Evolutionary conservation across 2,113 vertebrate species (phyloP), one percentile per base, ranked within the genome.

Genomic region (Bostrychus sinensis): DNA sequence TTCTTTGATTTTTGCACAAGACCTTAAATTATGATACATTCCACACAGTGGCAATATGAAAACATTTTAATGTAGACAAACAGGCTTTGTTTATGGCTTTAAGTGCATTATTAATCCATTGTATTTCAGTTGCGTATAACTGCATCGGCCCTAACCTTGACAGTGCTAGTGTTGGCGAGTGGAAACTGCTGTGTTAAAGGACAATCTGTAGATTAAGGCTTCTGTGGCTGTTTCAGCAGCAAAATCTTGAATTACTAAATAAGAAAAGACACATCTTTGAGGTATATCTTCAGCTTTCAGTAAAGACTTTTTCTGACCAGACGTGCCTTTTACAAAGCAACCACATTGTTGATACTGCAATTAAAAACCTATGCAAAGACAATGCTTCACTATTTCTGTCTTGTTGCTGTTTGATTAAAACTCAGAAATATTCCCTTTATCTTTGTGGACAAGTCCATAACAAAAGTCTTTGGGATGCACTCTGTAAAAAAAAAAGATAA

Each of bases 141-240:
- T 34, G 42, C 42, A 57, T 55, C n/a, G 70, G 61, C n/a, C 2
- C 16, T 50, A 14, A 62, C n/a, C 3, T n/a, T 50, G 14, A 67
- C 10, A 62, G 51, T 43, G 43, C 37, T 6, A 12, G 50, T 66
- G 62, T 14, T 46, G 22, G 72, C 41, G 30, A 74, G 75, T 76
- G 50, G 23, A 78, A 83, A 77, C 75, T n/a, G 41, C 34, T 70
- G 56, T 59, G 22, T 56, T 72, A 45, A 80, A 85, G 75, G 58
- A 78, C 36, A 68, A 28, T 36, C 10, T 36, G 45, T 74, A 66
- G 23, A 64, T 88, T 88, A 92, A 92, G 86, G 89, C 89, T 80
- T 76, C 37, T 54, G 72, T 83, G 79, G 82, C 65, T 56, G 55
- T 61, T 63, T 30, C 80, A 65, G 46, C 58, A 77, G 62, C 56